These are phyloP conservation scores for Aleiodes sp. DNA, from an alignment of 1,140 invertebrate genomes.

Conservation along the genomic window DNA sequence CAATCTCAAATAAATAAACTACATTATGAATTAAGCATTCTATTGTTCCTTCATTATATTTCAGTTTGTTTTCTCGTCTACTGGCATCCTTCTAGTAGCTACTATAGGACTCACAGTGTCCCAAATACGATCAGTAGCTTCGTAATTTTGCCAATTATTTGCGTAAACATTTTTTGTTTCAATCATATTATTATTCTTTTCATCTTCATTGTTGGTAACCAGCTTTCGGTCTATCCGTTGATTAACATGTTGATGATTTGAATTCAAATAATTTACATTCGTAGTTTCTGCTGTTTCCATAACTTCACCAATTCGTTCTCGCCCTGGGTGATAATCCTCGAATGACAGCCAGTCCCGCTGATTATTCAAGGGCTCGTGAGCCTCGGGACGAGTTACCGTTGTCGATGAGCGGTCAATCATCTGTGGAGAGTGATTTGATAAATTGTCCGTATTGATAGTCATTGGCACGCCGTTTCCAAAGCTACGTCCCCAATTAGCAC, in stretches of 20 bases:
- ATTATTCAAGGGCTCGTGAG: constrained; percentile 2
- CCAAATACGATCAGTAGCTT: constrained; percentile 29
- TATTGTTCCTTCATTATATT: background rate
- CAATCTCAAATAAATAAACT: background rate
- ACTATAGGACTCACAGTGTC: constrained; percentile 18
- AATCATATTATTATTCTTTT: constrained; percentile 5
- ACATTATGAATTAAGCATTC: background rate
- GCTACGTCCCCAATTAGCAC: constrained; percentile 60
- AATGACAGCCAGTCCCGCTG: constrained; percentile 1
- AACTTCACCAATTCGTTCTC: constrained; percentile 17
- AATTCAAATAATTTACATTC: background rate
- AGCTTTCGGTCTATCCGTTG: background rate
- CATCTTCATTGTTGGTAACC: background rate
- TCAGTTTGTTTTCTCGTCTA: background rate
- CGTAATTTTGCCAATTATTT: constrained; percentile 35
- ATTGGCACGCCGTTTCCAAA: constrained; percentile 46
- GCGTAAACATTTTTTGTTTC: constrained; percentile 9
- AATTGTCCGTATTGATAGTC: background rate
- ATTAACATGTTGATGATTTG: too few species aligned
- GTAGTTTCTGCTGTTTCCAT: background rate
- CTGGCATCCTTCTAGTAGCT: background rate
- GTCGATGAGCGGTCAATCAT: background rate
- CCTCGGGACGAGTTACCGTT: background rate
- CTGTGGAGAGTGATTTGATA: constrained; percentile 21
- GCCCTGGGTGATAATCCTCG: background rate